These are phyloP conservation scores for Helobdella robusta DNA, from an alignment of 2,888 invertebrate genomes.

Conservation along the genomic window DNA sequence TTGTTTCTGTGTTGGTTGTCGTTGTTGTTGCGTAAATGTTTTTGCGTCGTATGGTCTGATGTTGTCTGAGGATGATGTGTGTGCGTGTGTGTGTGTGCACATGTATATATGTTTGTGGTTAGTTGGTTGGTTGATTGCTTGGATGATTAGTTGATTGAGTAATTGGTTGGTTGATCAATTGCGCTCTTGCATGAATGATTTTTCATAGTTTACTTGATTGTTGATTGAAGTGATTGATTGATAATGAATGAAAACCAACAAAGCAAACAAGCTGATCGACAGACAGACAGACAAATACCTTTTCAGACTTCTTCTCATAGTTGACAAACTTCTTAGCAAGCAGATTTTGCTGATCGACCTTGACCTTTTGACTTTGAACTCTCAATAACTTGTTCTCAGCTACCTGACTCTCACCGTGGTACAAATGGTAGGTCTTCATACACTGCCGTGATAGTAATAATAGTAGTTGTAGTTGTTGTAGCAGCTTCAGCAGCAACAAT, in stretches of 20 bases:
- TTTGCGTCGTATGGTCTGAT: no score
- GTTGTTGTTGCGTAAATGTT: no score
- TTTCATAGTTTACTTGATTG: background rate
- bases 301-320: constrained; percentile 80
- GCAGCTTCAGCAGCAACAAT: no score
- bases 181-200: no score
- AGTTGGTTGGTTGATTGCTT: no score
- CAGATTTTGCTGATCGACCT: constrained; percentile 55
- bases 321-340: constrained; percentile 62
- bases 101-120: background rate
- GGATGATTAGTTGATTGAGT: no score
- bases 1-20: constrained; percentile 71
- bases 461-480: no score
- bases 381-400: constrained; percentile 72
- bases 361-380: constrained; percentile 67
- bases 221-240: background rate
- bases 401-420: constrained; percentile 73
- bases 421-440: constrained; percentile 86
- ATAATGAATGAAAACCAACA: background rate
- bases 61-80: no score
- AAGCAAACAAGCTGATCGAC: background rate
- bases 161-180: no score
- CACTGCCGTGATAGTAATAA: background rate
- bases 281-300: constrained; percentile 55
- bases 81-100: background rate